Conservation (phyloP, 2,797 vertebrate genomes). For the Pteropus rufus region DNA sequence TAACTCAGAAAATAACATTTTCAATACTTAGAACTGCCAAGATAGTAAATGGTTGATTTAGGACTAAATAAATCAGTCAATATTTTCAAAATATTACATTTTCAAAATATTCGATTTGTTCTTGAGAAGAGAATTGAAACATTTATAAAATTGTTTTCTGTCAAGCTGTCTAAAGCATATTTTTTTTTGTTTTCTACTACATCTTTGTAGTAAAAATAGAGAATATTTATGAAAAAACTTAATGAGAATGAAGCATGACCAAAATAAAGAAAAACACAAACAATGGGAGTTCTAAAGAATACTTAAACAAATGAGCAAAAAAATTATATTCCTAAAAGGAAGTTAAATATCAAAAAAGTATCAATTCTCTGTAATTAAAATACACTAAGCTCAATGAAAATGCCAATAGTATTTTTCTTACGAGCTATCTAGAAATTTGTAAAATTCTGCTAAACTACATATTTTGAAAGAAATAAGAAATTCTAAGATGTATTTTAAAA, state of each 20-base stretch:
- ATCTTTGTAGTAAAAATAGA: constrained; percentile 20
- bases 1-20: constrained; percentile 1
- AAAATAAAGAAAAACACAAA: background rate
- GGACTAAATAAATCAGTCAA: constrained; percentile 10
- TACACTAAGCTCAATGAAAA: background rate
- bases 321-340: background rate
- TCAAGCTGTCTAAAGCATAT: constrained; percentile 30
- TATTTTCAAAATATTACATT: constrained; percentile 53
- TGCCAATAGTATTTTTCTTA: background rate
- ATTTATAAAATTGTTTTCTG: constrained; percentile 23
- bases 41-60: constrained; percentile 32
- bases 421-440: background rate
- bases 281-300: background rate
- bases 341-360: background rate
- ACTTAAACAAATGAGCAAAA: background rate
- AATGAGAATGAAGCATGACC: constrained; percentile 5
- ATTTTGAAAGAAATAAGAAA: background rate
- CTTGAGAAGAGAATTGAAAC: constrained; percentile 42
- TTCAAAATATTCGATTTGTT: constrained; percentile 47
- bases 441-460: background rate
- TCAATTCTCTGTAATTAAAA: background rate
- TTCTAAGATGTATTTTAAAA: background rate
- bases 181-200: background rate
- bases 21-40: constrained; percentile 5
- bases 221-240: constrained; percentile 15